A percentile compares a stretch with the other conserved stretches of the same genome.
phyloP scores from a whole-genome alignment of 2,113 vertebrate species.

The Turdus rufiventris region DNA sequence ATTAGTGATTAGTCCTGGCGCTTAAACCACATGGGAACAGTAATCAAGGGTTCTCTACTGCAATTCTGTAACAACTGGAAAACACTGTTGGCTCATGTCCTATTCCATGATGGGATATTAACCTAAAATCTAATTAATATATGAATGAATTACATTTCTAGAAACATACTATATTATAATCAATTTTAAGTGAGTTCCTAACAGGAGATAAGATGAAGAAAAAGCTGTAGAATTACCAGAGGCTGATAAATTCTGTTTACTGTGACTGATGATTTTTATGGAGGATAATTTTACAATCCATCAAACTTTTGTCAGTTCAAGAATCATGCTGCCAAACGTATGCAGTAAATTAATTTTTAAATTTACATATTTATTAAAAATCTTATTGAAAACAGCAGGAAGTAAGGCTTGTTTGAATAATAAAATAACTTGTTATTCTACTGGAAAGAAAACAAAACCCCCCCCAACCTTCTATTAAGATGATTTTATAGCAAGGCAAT shows the following conservation, averaged over 20 bases:
- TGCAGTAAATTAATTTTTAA: conserved; percentile 77
- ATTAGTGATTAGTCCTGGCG: conserved; percentile 68
- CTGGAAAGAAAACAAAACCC: conserved; percentile 62
- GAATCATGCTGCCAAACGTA: conserved; percentile 72
- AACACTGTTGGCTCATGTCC: conserved; percentile 57
- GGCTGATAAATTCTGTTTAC: conserved; percentile 72
- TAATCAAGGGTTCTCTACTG: conserved; percentile 55
- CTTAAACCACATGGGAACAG: conserved; percentile 64
- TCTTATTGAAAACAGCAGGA: conserved; percentile 77
- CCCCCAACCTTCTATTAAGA: conserved; percentile 56
- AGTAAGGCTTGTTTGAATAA: conserved; percentile 74
- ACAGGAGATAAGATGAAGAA: conserved; percentile 76
- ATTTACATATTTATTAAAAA: conserved; percentile 85
- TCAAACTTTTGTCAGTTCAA: conserved; percentile 75
- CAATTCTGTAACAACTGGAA: conserved; percentile 23
- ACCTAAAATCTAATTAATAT: conserved; percentile 82
- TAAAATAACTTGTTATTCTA: conserved; percentile 75
- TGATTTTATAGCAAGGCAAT: conserved; percentile 68
- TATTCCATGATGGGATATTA: conserved; percentile 76
- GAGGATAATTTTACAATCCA: conserved; percentile 76
- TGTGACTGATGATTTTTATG: conserved; percentile 76
- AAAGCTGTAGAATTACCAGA: conserved; percentile 72
- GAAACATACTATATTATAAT: conserved; percentile 74
- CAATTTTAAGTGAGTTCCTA: conserved; percentile 74
- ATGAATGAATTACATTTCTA: conserved; percentile 70